Conservation (phyloP, 1,140 invertebrate species). For the Antheraea mylitta region DNA sequence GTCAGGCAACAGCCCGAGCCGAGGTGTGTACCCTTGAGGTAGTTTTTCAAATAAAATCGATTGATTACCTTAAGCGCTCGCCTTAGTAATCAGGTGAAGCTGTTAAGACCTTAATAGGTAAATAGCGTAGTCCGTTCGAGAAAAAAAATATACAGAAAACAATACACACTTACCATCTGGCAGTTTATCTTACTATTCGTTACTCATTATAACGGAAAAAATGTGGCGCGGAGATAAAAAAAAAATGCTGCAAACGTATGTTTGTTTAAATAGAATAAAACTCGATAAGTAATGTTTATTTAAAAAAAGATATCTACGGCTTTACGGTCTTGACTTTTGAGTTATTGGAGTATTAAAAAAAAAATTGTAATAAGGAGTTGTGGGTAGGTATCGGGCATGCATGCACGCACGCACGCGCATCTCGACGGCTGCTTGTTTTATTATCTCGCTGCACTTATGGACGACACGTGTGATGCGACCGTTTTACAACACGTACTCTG, state of each 20-base stretch:
- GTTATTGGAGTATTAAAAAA: not conserved
- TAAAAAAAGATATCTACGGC: not conserved
- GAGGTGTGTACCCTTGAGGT: no score
- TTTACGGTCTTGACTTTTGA: not conserved
- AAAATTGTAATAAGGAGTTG: not conserved
- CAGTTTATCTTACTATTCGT: no score
- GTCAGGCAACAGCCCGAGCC: no score
- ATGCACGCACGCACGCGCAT: not conserved
- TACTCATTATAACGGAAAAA: not conserved
- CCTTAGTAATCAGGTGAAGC: no score
- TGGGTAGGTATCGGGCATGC: not conserved
- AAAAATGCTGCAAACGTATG: not conserved
- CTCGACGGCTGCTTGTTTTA: slow-evolving; percentile 13
- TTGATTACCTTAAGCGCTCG: no score
- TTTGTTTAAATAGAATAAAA: not conserved
- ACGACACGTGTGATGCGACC: slow-evolving; percentile 35
- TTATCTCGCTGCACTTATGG: slow-evolving; percentile 39
- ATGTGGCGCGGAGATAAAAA: not conserved
- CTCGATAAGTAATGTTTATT: not conserved
- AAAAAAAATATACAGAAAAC: no score
- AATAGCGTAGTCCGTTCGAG: no score
- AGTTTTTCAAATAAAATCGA: no score
- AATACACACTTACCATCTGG: no score
- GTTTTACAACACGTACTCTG: not conserved
- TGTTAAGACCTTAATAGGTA: no score